These are phyloP conservation scores for Tragulus kanchil DNA, from an alignment of 2,113 vertebrate species.

Conservation along the genomic window DNA sequence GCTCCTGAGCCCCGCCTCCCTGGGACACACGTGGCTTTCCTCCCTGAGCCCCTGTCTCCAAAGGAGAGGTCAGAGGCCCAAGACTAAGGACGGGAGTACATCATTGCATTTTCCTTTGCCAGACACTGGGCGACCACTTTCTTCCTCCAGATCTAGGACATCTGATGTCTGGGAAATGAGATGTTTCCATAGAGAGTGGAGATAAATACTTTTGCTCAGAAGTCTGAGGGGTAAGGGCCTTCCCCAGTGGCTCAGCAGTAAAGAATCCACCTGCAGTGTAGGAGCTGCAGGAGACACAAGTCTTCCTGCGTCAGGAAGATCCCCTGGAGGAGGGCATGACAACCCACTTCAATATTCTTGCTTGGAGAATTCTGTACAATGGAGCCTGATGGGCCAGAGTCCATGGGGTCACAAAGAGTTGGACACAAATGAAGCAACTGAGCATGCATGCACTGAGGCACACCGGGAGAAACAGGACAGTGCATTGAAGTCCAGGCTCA, in stretches of 20 bases:
- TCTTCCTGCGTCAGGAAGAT: not conserved
- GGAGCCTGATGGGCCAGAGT: not conserved
- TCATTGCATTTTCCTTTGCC: not conserved
- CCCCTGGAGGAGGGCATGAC: not conserved
- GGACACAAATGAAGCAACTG: not conserved
- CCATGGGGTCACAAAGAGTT: not conserved
- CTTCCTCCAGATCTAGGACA: not conserved
- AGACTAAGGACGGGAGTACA: accelerated
- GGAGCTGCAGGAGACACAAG: not conserved
- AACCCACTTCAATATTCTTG: not conserved
- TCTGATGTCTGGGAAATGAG: not conserved
- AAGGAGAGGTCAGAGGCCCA: not conserved
- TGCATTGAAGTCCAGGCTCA: accelerated
- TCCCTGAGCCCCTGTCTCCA: not conserved
- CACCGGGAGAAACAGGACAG: not conserved
- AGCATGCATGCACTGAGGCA: not conserved
- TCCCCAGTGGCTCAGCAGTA: not conserved
- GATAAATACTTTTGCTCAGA: not conserved
- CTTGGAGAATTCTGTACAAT: not conserved
- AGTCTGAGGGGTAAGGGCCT: not conserved
- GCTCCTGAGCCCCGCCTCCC: not conserved
- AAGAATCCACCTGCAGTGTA: not conserved
- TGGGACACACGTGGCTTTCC: accelerated
- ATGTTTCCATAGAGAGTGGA: not conserved
- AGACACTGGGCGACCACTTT: too few species aligned